phyloP scores from a whole-genome alignment of 2,113 vertebrate genomes.

The Andinoacara biseriatus region DNA sequence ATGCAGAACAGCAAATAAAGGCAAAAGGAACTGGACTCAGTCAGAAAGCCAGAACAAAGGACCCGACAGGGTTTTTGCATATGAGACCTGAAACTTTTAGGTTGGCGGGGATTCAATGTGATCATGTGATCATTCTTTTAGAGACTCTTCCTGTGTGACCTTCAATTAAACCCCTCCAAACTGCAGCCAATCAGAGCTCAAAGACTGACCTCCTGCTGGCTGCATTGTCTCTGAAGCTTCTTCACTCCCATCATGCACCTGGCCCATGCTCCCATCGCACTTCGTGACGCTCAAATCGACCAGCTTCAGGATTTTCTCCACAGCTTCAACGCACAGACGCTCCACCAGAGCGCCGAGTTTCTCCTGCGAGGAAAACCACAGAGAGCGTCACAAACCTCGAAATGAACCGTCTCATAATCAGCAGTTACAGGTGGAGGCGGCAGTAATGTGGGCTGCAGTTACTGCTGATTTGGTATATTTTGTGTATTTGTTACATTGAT shows the following conservation, averaged over 20 bases:
- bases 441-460: too few species aligned
- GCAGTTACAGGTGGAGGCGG: too few species aligned
- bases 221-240: background rate
- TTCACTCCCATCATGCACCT: background rate
- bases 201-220: background rate
- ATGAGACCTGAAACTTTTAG: background rate
- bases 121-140: background rate
- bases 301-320: slow-evolving; percentile 44
- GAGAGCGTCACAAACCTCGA: background rate
- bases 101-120: background rate
- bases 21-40: too few species aligned
- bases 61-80: too few species aligned
- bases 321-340: slow-evolving; percentile 40
- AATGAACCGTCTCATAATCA: background rate
- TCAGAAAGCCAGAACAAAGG: too few species aligned
- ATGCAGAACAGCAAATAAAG: background rate
- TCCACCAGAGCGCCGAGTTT: slow-evolving; percentile 13
- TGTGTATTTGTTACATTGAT: too few species aligned
- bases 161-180: background rate
- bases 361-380: slow-evolving; percentile 4
- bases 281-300: background rate
- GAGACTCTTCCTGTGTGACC: background rate
- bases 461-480: too few species aligned
- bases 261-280: background rate
- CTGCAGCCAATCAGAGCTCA: background rate